Evolutionary conservation across 2,888 invertebrate species (phyloP).

Genomic region (Macrosiphum euphorbiae): DNA sequence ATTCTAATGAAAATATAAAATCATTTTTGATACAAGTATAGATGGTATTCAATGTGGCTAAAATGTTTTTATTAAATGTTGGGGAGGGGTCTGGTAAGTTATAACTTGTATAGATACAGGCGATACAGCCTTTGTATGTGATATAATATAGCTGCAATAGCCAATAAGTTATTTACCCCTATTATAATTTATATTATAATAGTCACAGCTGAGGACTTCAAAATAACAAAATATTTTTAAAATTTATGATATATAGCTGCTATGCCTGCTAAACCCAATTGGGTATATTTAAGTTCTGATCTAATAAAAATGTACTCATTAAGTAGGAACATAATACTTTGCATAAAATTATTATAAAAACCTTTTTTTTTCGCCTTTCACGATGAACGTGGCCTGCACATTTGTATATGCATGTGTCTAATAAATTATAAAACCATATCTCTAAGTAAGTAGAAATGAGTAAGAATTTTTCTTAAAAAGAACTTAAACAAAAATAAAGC

Average conservation of each 20-base stretch:
- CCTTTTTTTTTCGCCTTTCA: not conserved
- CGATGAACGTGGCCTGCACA: not conserved
- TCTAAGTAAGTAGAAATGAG: not conserved
- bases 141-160: not conserved
- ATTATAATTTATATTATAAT: not conserved
- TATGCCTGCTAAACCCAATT: not conserved
- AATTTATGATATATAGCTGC: not conserved
- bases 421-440: not conserved
- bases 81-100: not conserved
- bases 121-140: not conserved
- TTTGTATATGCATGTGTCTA: not conserved
- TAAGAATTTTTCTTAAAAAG: not conserved
- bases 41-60: too few relatives aligned
- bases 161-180: not conserved
- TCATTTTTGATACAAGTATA: not conserved
- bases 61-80: not conserved
- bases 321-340: too few relatives aligned
- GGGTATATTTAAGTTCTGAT: not conserved
- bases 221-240: not conserved
- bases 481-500: not conserved
- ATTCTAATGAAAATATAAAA: not conserved
- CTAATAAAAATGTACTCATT: not conserved
- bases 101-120: too few relatives aligned
- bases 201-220: not conserved
- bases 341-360: not conserved